phyloP scores from a whole-genome alignment of 2,888 invertebrate species.

The Tolmerus cingulatus region DNA sequence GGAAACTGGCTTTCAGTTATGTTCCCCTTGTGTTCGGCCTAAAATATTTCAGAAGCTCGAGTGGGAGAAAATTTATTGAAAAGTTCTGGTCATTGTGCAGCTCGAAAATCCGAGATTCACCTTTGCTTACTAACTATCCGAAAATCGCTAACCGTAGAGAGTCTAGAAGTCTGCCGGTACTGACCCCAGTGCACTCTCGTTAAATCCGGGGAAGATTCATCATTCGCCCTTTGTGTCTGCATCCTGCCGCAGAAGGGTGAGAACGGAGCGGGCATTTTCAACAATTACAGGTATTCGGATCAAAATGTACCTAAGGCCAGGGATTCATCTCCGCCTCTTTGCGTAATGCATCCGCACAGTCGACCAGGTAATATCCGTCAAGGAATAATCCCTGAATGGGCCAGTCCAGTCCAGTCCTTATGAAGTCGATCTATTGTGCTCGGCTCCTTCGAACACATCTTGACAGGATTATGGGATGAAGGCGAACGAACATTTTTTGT shows the following conservation, averaged over 20 bases:
- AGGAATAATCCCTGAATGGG: constrained; percentile 13
- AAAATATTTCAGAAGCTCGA: background rate
- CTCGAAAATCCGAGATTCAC: background rate
- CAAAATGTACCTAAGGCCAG: background rate
- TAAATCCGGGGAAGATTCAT: background rate
- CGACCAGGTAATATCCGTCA: constrained; percentile 26
- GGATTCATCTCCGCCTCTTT: background rate
- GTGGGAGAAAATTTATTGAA: constrained; percentile 22
- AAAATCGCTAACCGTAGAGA: background rate
- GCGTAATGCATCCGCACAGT: constrained; percentile 15
- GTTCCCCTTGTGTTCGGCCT: background rate
- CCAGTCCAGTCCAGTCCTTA: background rate
- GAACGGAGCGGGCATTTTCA: background rate
- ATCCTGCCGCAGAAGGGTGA: background rate
- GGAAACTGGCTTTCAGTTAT: background rate
- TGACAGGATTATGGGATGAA: constrained; percentile 34
- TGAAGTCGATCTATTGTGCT: constrained; percentile 27
- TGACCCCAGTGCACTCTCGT: background rate
- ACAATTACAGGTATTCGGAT: constrained; percentile 6
- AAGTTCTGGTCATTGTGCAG: background rate
- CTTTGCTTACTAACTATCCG: background rate
- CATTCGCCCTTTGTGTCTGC: background rate
- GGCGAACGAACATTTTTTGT: background rate
- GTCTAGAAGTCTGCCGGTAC: background rate
- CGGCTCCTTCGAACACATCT: background rate